Evolutionary conservation across 1,140 invertebrate species (phyloP), one percentile per base, ranked within the genome.

Genomic region (Drosophila ficusphila): DNA sequence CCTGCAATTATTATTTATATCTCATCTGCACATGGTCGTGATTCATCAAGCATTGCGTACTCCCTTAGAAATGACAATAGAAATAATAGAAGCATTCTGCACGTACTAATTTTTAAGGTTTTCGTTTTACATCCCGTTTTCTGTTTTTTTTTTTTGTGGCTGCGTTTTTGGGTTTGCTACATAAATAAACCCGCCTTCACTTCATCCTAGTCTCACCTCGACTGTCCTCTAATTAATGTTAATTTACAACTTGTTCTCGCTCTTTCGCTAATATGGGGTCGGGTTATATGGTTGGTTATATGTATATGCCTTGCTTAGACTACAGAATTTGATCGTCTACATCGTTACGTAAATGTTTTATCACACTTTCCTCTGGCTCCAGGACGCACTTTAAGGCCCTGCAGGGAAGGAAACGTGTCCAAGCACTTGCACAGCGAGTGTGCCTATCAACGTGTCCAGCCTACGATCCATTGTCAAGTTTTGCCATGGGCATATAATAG

Each of bases 291-390:
- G 38, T 69, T 33, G 51, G 31, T 57, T 73, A 69, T 75, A 64
- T 75, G 51, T 49, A 58, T 83, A 83, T 86, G 81, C 72, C 53
- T 52, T 64, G 83, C 57, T 83, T 88, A 70, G 46, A 41, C 81
- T 86, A 88, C 23, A 74, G 49, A 88, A 86, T 88, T 86, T 88
- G 81, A 88, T 86, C 81, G 82, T 81, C 81, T 88, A 81, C 75
- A 68, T 79, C 57, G 64, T 77, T 67, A 70, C 61, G 75, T 78
- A 67, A 79, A 71, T 71, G 51, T 73, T 51, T 65, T 7, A 25
- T 21, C 25, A 25, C 16, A 21, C 33, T 21, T 44, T 27, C 25
- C 19, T 44, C 3, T 21, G 9, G 2, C 38, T 14, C 7, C 25
- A 42, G 36, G 23, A 18, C 21, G 16, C 14, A 33, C 14, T 9